Evolutionary conservation across 2,888 invertebrate genomes (phyloP).

Genomic region (Allacma fusca): DNA sequence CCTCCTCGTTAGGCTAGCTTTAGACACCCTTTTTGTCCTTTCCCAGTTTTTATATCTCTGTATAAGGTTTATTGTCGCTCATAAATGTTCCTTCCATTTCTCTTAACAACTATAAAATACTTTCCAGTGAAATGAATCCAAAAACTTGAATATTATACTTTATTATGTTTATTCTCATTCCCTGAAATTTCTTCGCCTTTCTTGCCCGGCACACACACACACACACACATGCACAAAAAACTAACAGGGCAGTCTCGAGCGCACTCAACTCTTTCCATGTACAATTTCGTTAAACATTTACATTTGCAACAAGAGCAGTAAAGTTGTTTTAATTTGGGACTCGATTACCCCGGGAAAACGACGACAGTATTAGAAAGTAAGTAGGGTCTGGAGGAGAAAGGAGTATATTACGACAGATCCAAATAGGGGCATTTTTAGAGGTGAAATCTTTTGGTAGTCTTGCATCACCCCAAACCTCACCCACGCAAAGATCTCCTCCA

Average conservation of each 20-base stretch:
- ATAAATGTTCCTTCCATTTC: slow-evolving; percentile 13
- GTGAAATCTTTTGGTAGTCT: not conserved
- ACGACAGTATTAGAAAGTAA: not conserved
- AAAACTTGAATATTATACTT: not conserved
- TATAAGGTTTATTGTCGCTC: slow-evolving; percentile 19
- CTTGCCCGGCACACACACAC: no score
- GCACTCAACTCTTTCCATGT: no score
- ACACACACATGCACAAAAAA: no score
- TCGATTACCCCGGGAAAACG: not conserved
- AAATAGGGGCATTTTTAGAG: no score
- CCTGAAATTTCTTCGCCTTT: not conserved
- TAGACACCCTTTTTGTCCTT: slow-evolving; percentile 16
- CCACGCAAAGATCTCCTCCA: not conserved
- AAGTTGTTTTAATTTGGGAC: not conserved
- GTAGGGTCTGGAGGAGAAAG: not conserved
- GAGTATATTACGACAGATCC: not conserved
- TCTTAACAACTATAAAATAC: slow-evolving; percentile 24
- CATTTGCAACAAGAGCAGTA: not conserved
- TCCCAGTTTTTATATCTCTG: not conserved
- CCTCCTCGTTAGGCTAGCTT: slow-evolving; percentile 1
- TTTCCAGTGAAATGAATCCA: slow-evolving; percentile 6
- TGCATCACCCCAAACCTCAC: not conserved
- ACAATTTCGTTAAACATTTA: not conserved
- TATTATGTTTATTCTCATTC: not conserved
- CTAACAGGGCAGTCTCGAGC: no score